A percentile compares a stretch with the other conserved stretches of the same genome.
Evolutionary conservation across 2,797 vertebrate species (phyloP).

Genomic region (Anisognathus igniventris): DNA sequence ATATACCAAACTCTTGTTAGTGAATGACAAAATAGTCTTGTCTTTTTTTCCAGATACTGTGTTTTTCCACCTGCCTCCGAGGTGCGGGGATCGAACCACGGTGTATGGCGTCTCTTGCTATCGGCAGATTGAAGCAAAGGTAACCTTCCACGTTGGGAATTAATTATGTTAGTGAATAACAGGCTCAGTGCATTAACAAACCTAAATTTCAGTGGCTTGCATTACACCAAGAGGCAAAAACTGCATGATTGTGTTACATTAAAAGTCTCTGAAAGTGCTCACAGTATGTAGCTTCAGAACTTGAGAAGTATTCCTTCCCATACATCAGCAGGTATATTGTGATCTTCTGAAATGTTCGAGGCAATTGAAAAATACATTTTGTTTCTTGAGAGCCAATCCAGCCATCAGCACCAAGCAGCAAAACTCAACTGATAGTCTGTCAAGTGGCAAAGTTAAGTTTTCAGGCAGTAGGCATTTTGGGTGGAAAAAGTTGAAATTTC

Average conservation of each 20-base stretch:
- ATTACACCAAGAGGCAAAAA: background rate
- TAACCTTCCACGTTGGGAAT: conserved; percentile 42
- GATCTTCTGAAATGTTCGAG: background rate
- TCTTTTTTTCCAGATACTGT: conserved; percentile 79
- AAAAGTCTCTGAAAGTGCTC: background rate
- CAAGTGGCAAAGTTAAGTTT: background rate
- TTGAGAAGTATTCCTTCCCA: background rate
- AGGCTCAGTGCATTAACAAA: background rate
- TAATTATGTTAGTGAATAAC: background rate
- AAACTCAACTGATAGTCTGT: background rate
- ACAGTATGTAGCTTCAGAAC: background rate
- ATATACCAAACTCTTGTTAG: background rate
- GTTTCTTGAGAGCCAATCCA: background rate
- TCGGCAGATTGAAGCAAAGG: conserved; percentile 97
- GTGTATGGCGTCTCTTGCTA: conserved; percentile 96
- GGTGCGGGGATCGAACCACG: conserved; percentile 82
- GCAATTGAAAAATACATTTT: background rate
- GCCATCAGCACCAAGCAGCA: background rate
- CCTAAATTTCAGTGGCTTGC: background rate
- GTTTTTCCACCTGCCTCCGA: conserved; percentile 93
- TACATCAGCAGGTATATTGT: background rate
- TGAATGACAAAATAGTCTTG: background rate
- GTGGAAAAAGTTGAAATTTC: background rate
- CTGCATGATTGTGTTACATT: background rate
- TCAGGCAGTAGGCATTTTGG: background rate